Base-by-base conservation (phyloP, 2,113 vertebrate species). In the Ornithorhynchus anatinus region DNA sequence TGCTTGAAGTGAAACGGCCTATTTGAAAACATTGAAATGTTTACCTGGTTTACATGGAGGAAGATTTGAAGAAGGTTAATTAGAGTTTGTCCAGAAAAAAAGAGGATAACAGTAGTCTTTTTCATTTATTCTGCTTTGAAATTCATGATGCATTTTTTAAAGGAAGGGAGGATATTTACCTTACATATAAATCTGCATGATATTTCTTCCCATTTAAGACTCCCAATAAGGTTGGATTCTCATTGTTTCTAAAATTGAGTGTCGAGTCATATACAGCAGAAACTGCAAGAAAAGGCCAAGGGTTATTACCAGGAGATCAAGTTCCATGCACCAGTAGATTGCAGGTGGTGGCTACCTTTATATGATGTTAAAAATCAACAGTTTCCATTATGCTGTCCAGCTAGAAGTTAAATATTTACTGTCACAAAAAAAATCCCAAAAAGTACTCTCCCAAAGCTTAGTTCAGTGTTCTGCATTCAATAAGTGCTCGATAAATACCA, bases 181-280 rank as follows among this genome's bases (percentile, higher is more conserved):
- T 96, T 37, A 98, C 96, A 19, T 96, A 96, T 43, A 97, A 85
- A 75, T 99, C 98, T 15, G 96, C 95, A 1, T 99, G 96, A 29
- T 98, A 99, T 65, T 97, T 98, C 87, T 95, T 94, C 78, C 98
- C 98, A 32, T 94, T 96, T 27, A 99, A 91, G 82, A 99, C 81
- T 65, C 95, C 97, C 73, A 96, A 93, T 83, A 99, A 78, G 2
- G 96, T 96, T 33, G 98, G 97, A 19, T 84, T 88, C 85, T 97
- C 94, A 39, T 96, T 95, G 87, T 97, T 94, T 94, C 95, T 96
- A 92, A 99, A 99, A 93, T 99, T 99, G 82, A 99, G 92, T 5
- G 96, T 99, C 86, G 94, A 96, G 88, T 99, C 97, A 85, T 99
- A 99, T 75, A 99, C 95, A 77, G 97, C 98, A 82, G 94, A 93